Evolutionary conservation across 2,888 invertebrate genomes (phyloP).

Genomic region (Malacosoma neustria): DNA sequence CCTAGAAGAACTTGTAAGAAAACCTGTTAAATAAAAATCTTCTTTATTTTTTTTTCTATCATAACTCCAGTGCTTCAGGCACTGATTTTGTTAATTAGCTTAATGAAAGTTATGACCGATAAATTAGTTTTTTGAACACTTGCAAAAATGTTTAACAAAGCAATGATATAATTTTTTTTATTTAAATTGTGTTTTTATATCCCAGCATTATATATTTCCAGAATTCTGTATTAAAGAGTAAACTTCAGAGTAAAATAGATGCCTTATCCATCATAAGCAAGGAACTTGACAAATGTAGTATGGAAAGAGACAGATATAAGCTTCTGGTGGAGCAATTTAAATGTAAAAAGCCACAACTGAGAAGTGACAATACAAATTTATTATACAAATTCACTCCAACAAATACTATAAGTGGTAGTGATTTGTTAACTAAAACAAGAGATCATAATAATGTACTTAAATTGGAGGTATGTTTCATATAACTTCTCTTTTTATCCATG

Average conservation of each 20-base stretch:
- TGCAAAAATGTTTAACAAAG: too few species aligned
- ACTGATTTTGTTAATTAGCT: too few species aligned
- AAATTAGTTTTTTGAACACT: too few species aligned
- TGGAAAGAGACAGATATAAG: constrained; percentile 87
- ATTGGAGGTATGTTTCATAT: constrained; percentile 57
- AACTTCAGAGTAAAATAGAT: constrained; percentile 87
- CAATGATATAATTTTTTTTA: too few species aligned
- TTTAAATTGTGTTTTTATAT: too few species aligned
- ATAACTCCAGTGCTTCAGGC: too few species aligned
- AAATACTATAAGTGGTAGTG: constrained; percentile 69
- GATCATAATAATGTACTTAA: constrained; percentile 75
- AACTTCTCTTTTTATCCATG: too few species aligned
- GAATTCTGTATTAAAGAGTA: constrained; percentile 79
- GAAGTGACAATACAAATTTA: constrained; percentile 27
- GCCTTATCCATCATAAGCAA: constrained; percentile 85
- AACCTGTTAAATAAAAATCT: too few species aligned
- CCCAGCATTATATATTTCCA: constrained; percentile 42
- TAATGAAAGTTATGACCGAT: too few species aligned
- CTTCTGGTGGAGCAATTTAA: constrained; percentile 86
- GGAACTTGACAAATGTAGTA: constrained; percentile 85
- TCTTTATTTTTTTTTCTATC: too few species aligned
- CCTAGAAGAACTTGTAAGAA: too few species aligned
- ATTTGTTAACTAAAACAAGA: constrained; percentile 72
- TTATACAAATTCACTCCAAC: constrained; percentile 45
- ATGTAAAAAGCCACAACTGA: constrained; percentile 41